Percentiles rank a stretch among this genome's conserved stretches.
Evolutionary conservation across 2,888 invertebrate species (phyloP).

Genomic region (Sinodicranocentrus sp.): DNA sequence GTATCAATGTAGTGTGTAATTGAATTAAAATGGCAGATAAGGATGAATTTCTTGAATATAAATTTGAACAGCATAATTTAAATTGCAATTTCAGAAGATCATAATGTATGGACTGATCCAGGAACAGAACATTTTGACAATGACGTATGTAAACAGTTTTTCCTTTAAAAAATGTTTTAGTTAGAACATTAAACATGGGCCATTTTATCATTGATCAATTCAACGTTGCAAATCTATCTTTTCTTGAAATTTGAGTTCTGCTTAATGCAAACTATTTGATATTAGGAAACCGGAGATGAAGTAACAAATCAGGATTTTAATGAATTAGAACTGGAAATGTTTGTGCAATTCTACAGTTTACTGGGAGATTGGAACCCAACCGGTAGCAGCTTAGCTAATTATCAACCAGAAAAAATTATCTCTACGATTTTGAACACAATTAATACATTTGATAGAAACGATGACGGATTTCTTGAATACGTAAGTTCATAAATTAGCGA

Average conservation of each 20-base stretch:
- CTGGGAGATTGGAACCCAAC: conserved; percentile 12
- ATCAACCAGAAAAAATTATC: conserved; percentile 44
- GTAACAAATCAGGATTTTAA: neutral
- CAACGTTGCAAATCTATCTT: no score
- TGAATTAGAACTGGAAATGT: conserved; percentile 37
- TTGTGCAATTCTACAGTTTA: conserved; percentile 19
- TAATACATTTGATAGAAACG: conserved; percentile 50
- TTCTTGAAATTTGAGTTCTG: no score
- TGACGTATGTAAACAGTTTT: no score
- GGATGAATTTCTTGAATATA: no score
- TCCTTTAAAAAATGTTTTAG: no score
- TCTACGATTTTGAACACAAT: conserved; percentile 24
- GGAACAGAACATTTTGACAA: neutral
- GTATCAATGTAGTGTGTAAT: no score
- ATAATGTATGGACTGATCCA: conserved; percentile 58
- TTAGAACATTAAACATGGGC: no score
- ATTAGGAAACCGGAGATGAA: neutral
- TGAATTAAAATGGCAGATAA: no score
- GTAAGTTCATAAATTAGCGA: no score
- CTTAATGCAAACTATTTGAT: no score
- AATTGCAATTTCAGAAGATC: conserved; percentile 2
- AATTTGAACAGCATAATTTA: no score
- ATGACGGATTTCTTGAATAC: conserved; percentile 47
- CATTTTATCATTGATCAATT: no score
- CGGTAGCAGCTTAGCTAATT: neutral